Percentiles rank a stretch among this genome's conserved stretches.
Evolutionary conservation across 2,797 vertebrate genomes (phyloP).

Genomic region (Anguilla pacifica): DNA sequence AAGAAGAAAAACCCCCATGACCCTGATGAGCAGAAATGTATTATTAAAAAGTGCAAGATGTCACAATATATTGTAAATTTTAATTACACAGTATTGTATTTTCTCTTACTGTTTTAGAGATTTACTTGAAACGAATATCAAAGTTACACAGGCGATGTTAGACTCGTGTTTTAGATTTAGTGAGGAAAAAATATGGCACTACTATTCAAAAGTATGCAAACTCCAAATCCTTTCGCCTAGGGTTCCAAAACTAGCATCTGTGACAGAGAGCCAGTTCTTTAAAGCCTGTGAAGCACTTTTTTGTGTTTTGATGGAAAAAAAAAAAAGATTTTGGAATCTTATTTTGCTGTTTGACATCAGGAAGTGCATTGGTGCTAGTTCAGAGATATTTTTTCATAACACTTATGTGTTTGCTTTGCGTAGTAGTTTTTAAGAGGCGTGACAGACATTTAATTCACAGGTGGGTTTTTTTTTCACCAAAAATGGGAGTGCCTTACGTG

Average conservation of each 20-base stretch:
- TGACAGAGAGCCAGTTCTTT: not conserved
- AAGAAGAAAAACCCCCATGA: not conserved
- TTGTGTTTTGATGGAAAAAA: not conserved
- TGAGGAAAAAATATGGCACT: not conserved
- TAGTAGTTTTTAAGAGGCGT: not conserved
- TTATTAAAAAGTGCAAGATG: not conserved
- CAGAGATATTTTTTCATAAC: slow-evolving; percentile 17
- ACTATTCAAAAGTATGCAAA: slow-evolving; percentile 10
- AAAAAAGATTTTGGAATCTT: not conserved
- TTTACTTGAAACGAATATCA: not conserved
- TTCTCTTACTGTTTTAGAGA: slow-evolving; percentile 7
- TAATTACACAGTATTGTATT: slow-evolving; percentile 7
- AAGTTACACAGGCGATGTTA: not conserved
- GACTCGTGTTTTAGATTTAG: not conserved
- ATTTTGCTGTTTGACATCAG: slow-evolving; percentile 41
- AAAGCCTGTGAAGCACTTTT: not conserved
- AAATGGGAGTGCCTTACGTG: slow-evolving; percentile 60
- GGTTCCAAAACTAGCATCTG: not conserved
- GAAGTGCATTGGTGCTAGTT: slow-evolving; percentile 47
- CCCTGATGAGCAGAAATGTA: not conserved
- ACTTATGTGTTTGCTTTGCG: not conserved
- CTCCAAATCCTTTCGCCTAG: slow-evolving; percentile 1
- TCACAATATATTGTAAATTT: slow-evolving; percentile 11
- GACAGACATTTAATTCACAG: not conserved
- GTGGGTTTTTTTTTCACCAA: slow-evolving; percentile 35